These are phyloP conservation scores for Natator depressus DNA, from an alignment of 2,113 vertebrate genomes.

Conservation along the genomic window DNA sequence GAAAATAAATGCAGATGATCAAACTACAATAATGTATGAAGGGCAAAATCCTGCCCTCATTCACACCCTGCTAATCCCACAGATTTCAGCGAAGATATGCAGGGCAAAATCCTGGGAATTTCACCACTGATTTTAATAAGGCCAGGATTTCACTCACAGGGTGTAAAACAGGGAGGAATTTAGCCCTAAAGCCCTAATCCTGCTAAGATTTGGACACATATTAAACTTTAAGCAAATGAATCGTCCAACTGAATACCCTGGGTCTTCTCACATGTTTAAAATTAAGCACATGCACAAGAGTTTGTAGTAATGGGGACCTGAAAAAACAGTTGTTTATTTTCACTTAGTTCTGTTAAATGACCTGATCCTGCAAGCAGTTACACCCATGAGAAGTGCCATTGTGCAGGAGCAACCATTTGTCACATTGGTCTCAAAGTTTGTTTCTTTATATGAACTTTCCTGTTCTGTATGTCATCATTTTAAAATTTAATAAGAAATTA, in stretches of 20 bases:
- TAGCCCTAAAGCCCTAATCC: neutral
- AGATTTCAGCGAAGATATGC: neutral
- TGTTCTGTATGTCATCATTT: neutral
- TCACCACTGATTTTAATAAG: neutral
- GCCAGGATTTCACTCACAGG: neutral
- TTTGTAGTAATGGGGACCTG: too few species aligned
- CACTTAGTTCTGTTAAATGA: neutral
- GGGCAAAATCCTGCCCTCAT: neutral
- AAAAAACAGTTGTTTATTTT: neutral
- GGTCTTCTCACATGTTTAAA: too few species aligned
- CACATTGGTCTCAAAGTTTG: neutral
- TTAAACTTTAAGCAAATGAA: neutral
- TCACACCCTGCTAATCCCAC: neutral
- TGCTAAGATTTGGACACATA: fast-evolving
- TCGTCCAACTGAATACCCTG: too few species aligned
- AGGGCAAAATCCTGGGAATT: neutral
- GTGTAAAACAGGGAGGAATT: fast-evolving
- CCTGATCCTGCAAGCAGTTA: neutral
- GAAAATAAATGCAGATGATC: neutral
- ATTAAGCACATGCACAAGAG: too few species aligned
- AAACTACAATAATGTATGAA: neutral
- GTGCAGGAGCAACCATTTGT: neutral
- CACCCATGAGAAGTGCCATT: neutral
- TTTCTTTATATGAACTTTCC: neutral
- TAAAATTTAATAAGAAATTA: neutral